Evolutionary conservation across 1,140 invertebrate species (phyloP).

Genomic region (Pararge aegeria): DNA sequence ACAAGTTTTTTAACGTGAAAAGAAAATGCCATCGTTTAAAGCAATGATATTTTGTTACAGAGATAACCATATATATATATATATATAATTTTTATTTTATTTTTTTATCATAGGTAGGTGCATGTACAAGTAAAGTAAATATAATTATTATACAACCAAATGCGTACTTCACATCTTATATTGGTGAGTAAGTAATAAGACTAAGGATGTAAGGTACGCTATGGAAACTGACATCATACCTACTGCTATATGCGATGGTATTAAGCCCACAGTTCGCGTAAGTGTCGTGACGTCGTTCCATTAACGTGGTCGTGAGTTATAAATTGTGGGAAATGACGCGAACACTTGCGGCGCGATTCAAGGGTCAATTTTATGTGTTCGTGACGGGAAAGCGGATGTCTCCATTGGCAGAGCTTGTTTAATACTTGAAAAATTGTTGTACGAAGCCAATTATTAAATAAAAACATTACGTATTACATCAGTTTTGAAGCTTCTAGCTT

Average conservation of each 20-base stretch:
- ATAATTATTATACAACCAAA: too few relatives aligned
- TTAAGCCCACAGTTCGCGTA: not conserved
- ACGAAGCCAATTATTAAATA: conserved; percentile 19
- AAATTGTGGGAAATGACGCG: conserved; percentile 10
- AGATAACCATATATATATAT: too few relatives aligned
- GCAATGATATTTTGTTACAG: too few relatives aligned
- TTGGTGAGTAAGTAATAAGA: too few relatives aligned
- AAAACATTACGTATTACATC: not conserved
- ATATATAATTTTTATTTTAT: too few relatives aligned
- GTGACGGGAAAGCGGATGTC: conserved; percentile 38
- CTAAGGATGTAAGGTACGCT: too few relatives aligned
- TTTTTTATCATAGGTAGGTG: too few relatives aligned
- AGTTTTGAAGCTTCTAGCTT: not conserved
- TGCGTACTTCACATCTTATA: too few relatives aligned
- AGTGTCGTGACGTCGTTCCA: not conserved
- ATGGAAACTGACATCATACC: too few relatives aligned
- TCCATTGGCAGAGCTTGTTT: conserved; percentile 37
- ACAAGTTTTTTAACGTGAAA: too few relatives aligned
- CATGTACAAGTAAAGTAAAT: too few relatives aligned
- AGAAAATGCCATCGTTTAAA: too few relatives aligned
- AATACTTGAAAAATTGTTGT: conserved; percentile 37
- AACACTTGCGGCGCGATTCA: conserved; percentile 15
- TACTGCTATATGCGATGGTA: not conserved
- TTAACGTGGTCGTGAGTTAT: not conserved
- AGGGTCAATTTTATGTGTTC: conserved; percentile 35